A percentile compares a stretch with the other conserved stretches of the same genome.
Conservation (phyloP, 2,113 vertebrate genomes). For the Bufo gargarizans region DNA sequence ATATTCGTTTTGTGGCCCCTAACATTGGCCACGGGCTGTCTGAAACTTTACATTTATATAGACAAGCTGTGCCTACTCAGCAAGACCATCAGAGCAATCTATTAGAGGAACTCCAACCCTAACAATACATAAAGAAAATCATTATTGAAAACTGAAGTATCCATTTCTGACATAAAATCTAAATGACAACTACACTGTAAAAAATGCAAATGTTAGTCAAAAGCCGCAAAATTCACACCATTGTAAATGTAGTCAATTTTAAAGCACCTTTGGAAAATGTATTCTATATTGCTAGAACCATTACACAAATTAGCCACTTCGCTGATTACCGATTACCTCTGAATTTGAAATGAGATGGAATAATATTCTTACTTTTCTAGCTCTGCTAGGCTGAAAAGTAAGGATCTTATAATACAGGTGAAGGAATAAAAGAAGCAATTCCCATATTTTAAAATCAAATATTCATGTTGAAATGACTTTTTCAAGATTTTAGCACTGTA, state of each 20-base stretch:
- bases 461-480: constrained; percentile 1
- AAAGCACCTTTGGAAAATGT: constrained; percentile 3
- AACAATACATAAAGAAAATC: not conserved
- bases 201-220: not conserved
- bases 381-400: not conserved
- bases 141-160: not conserved
- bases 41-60: not conserved
- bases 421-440: constrained; percentile 4
- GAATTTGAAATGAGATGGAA: not conserved
- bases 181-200: not conserved
- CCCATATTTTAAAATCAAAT: not conserved
- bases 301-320: not conserved
- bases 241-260: not conserved
- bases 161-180: not conserved
- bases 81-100: not conserved
- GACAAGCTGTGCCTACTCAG: not conserved
- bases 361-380: not conserved
- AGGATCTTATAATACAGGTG: not conserved
- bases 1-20: not conserved
- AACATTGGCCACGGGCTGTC: not conserved
- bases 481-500: constrained; percentile 8
- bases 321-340: not conserved
- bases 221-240: not conserved
- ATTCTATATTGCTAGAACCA: not conserved
- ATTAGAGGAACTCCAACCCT: not conserved